Conservation (phyloP, 2,888 invertebrate genomes). For the Frankliniella intonsa region DNA sequence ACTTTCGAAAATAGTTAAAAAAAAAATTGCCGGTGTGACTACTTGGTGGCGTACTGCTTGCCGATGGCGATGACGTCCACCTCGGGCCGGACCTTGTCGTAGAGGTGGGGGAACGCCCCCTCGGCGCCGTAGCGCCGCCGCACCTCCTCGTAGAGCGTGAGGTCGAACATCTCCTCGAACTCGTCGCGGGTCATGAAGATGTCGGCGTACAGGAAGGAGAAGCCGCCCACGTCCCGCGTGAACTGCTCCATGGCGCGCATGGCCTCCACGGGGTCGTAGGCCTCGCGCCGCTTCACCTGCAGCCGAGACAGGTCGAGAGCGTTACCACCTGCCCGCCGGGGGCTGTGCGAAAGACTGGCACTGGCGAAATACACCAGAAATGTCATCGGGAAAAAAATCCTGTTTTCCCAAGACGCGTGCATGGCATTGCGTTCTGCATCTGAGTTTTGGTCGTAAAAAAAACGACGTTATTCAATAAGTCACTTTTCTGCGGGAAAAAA, state of each 20-base stretch:
- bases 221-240: conserved; percentile 62
- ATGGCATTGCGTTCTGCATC: too few relatives aligned
- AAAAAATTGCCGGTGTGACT: neutral
- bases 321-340: too few relatives aligned
- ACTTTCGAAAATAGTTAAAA: neutral
- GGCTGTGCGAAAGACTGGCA: too few relatives aligned
- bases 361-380: too few relatives aligned
- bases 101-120: conserved; percentile 60
- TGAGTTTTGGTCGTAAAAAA: too few relatives aligned
- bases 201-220: conserved; percentile 65
- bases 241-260: conserved; percentile 68
- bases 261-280: conserved; percentile 59
- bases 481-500: too few relatives aligned
- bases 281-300: conserved; percentile 54
- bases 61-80: conserved; percentile 60
- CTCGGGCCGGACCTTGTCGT: conserved; percentile 64
- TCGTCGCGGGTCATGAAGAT: conserved; percentile 63
- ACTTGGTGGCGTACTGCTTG: conserved; percentile 35
- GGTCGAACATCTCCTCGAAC: conserved; percentile 65
- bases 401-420: too few relatives aligned
- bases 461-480: too few relatives aligned
- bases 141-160: conserved; percentile 58
- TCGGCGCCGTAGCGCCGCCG: conserved; percentile 56
- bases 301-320: neutral
- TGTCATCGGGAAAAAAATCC: too few relatives aligned